Percentiles rank a stretch among this genome's conserved stretches.
Evolutionary conservation across 2,113 vertebrate genomes (phyloP).

Genomic region (Speoplatyrhinus poulsoni): DNA sequence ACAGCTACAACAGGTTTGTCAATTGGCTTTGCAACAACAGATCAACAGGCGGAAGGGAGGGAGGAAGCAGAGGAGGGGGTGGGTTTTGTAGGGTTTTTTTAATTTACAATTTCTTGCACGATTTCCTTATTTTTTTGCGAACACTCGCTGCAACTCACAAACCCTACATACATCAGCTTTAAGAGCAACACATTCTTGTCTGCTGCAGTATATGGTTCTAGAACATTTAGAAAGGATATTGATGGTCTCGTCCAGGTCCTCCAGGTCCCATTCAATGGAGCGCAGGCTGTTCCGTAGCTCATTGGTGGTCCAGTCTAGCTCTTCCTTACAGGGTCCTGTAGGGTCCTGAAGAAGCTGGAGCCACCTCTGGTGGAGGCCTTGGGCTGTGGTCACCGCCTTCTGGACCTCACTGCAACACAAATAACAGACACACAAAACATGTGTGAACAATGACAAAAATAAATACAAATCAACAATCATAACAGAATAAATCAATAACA

Average conservation of each 20-base stretch:
- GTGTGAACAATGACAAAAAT: neutral
- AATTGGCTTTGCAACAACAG: too few relatives aligned
- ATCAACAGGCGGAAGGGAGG: too few relatives aligned
- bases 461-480: neutral
- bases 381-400: constrained; percentile 94
- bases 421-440: neutral
- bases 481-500: neutral
- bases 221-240: constrained; percentile 86
- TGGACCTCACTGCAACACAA: constrained; percentile 86
- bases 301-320: constrained; percentile 98
- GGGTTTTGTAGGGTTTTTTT: too few relatives aligned
- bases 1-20: too few relatives aligned
- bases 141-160: too few relatives aligned
- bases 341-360: constrained; percentile 86
- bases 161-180: too few relatives aligned
- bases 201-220: neutral
- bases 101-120: neutral
- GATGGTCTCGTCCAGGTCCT: constrained; percentile 97
- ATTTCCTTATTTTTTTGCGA: neutral
- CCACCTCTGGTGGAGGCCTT: constrained; percentile 96
- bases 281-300: constrained; percentile 95
- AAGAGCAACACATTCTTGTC: too few relatives aligned
- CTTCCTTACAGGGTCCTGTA: constrained; percentile 86
- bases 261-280: constrained; percentile 98
- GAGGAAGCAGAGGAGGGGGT: too few relatives aligned